Conservation (phyloP, 2,113 vertebrate genomes). For the Brachyhypopomus occidentalis region DNA sequence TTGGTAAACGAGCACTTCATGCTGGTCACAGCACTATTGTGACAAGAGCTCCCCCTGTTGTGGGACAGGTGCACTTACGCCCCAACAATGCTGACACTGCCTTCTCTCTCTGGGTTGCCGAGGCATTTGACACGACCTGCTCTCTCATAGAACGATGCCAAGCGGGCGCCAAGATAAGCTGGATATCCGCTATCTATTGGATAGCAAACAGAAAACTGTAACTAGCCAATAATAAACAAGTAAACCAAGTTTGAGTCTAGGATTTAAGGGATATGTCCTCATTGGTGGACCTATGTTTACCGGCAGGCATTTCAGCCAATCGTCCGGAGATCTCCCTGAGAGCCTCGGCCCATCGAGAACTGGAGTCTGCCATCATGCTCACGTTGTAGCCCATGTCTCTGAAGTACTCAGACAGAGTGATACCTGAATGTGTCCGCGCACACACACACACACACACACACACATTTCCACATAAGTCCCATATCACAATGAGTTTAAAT, state of each 20-base stretch:
- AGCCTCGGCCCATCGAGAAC: conserved; percentile 96
- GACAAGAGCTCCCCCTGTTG: not conserved
- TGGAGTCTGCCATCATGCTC: conserved; percentile 99
- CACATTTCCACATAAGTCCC: not conserved
- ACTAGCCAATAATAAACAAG: not conserved
- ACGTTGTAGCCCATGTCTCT: conserved; percentile 98
- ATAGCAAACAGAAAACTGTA: not conserved
- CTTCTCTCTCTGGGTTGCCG: conserved; percentile 95
- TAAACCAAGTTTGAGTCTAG: not conserved
- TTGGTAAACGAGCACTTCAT: not conserved
- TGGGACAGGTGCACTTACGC: conserved; percentile 80
- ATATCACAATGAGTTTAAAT: no score
- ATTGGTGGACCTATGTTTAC: conserved; percentile 64
- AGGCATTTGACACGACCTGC: conserved; percentile 96
- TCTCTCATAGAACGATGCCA: conserved; percentile 96
- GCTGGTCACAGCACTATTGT: not conserved
- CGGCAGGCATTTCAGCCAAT: conserved; percentile 97
- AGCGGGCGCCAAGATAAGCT: conserved; percentile 92
- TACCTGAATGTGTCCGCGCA: conserved; percentile 74
- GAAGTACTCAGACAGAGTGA: conserved; percentile 97
- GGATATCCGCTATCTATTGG: conserved; percentile 95
- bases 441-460: not conserved
- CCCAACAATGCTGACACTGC: conserved; percentile 97
- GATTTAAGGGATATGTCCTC: not conserved
- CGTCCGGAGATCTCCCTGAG: conserved; percentile 97